phyloP scores from a whole-genome alignment of 2,888 invertebrate genomes.

The Atethmia centrago region DNA sequence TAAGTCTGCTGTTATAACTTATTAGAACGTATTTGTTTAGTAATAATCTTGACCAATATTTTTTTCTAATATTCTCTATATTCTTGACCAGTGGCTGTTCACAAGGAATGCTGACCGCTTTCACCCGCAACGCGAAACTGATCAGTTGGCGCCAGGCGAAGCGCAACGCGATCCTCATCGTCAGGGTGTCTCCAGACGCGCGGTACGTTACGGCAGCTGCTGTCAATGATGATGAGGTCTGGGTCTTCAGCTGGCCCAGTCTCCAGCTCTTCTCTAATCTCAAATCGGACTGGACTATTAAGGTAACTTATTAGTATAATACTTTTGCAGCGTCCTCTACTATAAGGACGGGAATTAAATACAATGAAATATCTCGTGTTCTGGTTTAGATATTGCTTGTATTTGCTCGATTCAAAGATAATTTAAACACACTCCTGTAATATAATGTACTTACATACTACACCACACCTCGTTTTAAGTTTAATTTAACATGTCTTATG shows the following conservation, averaged over 20 bases:
- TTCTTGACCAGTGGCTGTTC: conserved; percentile 77
- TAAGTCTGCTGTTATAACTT: too few species aligned
- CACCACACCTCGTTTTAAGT: too few species aligned
- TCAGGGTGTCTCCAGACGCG: conserved; percentile 83
- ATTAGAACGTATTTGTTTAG: too few species aligned
- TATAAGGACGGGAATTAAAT: too few species aligned
- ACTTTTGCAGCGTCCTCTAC: too few species aligned
- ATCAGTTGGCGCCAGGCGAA: conserved; percentile 64
- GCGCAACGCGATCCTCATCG: conserved; percentile 67
- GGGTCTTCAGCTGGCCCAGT: conserved; percentile 79
- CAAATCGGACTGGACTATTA: conserved; percentile 74
- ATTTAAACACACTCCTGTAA: too few species aligned
- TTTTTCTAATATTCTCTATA: not conserved
- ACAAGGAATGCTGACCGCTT: conserved; percentile 73
- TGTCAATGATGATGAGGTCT: conserved; percentile 70
- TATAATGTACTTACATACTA: too few species aligned
- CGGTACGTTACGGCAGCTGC: conserved; percentile 77
- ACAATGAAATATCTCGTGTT: too few species aligned
- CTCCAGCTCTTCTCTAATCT: conserved; percentile 71
- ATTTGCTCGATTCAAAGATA: too few species aligned
- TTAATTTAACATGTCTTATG: too few species aligned
- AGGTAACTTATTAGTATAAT: conserved; percentile 60
- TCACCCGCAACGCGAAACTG: conserved; percentile 62
- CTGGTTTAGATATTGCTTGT: too few species aligned
- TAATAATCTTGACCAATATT: too few species aligned